Conservation (phyloP, 2,888 invertebrate species). For the Syrphus vitripennis region DNA sequence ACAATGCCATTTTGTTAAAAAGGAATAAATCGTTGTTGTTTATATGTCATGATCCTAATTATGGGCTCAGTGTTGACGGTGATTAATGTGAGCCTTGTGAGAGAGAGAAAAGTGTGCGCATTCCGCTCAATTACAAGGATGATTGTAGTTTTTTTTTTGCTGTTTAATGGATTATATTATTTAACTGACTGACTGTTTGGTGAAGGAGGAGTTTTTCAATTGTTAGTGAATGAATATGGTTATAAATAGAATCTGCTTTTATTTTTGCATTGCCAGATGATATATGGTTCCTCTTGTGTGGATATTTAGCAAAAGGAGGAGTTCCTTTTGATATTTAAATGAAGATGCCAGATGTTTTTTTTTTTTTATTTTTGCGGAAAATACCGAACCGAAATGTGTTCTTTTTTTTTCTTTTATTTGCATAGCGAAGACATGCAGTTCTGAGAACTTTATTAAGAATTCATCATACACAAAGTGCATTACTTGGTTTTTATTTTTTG, state of each 20-base stretch:
- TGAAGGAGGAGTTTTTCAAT: conserved; percentile 19
- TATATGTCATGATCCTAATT: conserved; percentile 65
- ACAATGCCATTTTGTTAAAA: conserved; percentile 44
- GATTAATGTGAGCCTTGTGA: conserved; percentile 55
- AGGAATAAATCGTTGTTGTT: conserved; percentile 55
- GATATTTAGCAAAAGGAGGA: neutral
- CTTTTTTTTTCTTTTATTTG: neutral
- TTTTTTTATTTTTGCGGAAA: neutral
- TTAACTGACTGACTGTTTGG: neutral
- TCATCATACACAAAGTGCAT: no score
- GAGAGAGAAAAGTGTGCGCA: conserved; percentile 63
- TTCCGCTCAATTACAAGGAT: conserved; percentile 56
- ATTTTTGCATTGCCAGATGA: conserved; percentile 13
- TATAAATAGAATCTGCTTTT: conserved; percentile 27
- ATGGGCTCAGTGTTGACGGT: conserved; percentile 54
- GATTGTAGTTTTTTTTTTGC: conserved; percentile 6
- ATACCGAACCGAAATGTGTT: neutral
- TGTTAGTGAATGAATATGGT: conserved; percentile 13
- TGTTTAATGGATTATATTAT: neutral
- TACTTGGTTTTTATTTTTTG: no score
- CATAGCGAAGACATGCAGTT: neutral
- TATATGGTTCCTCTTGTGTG: neutral
- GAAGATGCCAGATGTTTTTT: conserved; percentile 4
- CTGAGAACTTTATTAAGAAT: neutral
- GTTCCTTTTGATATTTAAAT: conserved; percentile 21